phyloP scores from a whole-genome alignment of 1,140 invertebrate species.

The Drosophila busckii region DNA sequence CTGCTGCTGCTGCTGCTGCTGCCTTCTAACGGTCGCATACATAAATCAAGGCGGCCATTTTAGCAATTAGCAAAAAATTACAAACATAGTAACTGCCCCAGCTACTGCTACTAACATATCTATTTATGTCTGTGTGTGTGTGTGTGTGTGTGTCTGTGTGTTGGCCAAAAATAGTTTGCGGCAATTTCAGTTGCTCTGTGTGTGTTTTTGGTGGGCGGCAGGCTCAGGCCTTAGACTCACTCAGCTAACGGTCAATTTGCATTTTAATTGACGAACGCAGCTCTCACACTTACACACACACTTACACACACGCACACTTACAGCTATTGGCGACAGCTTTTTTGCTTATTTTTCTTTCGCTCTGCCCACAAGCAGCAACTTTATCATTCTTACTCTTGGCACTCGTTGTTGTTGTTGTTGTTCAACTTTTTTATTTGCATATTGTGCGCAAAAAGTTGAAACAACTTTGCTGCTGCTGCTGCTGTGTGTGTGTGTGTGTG shows the following conservation, averaged over 20 bases:
- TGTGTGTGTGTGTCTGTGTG: slow-evolving; percentile 2
- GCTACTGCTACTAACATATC: slow-evolving; percentile 14
- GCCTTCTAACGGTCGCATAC: slow-evolving; percentile 60
- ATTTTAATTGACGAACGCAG: slow-evolving; percentile 64
- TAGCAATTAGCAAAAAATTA: slow-evolving; percentile 52
- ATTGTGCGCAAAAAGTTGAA: slow-evolving; percentile 39
- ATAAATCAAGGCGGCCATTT: slow-evolving; percentile 74
- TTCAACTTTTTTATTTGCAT: slow-evolving; percentile 21
- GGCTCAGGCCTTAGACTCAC: too few relatives aligned
- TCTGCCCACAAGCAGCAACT: too few relatives aligned
- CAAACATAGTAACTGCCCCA: slow-evolving; percentile 26
- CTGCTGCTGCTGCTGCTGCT: slow-evolving; percentile 11
- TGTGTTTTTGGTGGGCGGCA: slow-evolving; percentile 14
- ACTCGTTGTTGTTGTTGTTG: background rate
- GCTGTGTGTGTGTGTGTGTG: background rate
- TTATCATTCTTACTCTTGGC: slow-evolving; percentile 2
- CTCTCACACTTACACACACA: slow-evolving; percentile 19
- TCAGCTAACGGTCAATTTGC: slow-evolving; percentile 54
- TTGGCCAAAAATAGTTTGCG: slow-evolving; percentile 35
- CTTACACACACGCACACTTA: slow-evolving; percentile 1
- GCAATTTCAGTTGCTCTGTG: slow-evolving; percentile 29
- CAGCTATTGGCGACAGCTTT: background rate
- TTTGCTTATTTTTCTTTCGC: background rate
- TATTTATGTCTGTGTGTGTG: slow-evolving; percentile 6
- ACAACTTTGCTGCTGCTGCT: slow-evolving; percentile 8